Evolutionary conservation across 1,140 invertebrate species (phyloP), one percentile per base, ranked within the genome.

Genomic region (Tenebrio molitor): DNA sequence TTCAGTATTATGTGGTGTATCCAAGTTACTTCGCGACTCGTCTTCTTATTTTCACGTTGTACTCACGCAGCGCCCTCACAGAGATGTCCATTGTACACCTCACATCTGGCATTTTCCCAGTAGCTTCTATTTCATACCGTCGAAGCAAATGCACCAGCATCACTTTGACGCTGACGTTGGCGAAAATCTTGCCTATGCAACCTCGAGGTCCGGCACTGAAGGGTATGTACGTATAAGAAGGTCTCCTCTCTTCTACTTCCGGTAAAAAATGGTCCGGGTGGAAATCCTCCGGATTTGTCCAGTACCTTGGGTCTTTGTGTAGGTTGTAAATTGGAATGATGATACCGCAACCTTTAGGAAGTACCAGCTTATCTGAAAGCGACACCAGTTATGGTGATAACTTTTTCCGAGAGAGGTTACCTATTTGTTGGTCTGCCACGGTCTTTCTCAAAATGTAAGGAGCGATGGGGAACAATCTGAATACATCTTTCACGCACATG

Each of bases 191-290:
- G 4, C 65, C 65, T 67, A 92, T 90, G 77, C 91, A 92, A 78
- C 91, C 90, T 68, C 86, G 84, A 29, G 84, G 85, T 7, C 89
- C 89, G 10, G 89, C 89, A 33, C 87, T 89, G 74, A 92, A 92
- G 41, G 90, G 90, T 62, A 91, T 84, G 76, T 87, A 90, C 2
- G 85, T 79, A 74, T 83, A 88, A 0, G 80, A 85, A 79, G 84
- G 87, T 16, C 87, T 79, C 64, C 80, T 81, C 33, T 79, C 73
- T 1, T 78, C 71, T 67, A 85, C 84, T 73, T 89, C 89, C 0
- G 86, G 83, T 19, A 89, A 79, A 79, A 94, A 94, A 25, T 91
- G 83, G 21, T 93, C 91, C 0, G 93, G 92, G 64, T 89, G 84
- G 77, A 91, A 92, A 15, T 74, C 81, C 19, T 90, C 84, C 1